A percentile compares a stretch with the other conserved stretches of the same genome.
phyloP scores from a whole-genome alignment of 2,113 vertebrate species.

The Parus major region DNA sequence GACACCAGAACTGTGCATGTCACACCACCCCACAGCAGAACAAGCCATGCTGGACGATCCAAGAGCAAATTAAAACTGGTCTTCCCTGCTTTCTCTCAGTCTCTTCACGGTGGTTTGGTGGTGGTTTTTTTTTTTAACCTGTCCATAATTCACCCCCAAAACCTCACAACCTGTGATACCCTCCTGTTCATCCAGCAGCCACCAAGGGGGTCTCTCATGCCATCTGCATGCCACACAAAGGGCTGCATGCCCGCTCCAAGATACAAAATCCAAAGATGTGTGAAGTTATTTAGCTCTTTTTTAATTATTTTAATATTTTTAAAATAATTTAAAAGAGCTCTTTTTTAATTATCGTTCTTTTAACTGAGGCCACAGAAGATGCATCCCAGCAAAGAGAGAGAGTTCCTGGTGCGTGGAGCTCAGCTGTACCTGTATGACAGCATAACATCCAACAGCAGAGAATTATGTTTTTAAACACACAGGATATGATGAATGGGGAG shows the following conservation, averaged over 20 bases:
- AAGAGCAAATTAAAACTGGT: not conserved
- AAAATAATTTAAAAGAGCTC: too few species aligned
- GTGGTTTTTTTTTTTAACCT: not conserved
- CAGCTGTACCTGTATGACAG: not conserved
- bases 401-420: not conserved
- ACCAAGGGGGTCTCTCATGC: too few species aligned
- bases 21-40: not conserved
- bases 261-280: not conserved
- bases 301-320: too few species aligned
- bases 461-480: not conserved
- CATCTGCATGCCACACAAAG: not conserved
- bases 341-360: not conserved
- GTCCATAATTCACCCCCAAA: not conserved
- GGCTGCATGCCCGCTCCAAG: too few species aligned
- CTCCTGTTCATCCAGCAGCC: not conserved
- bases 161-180: not conserved
- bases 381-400: not conserved
- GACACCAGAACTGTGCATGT: not conserved
- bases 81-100: not conserved
- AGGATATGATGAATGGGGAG: not conserved
- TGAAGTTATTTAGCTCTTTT: not conserved
- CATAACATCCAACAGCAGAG: not conserved
- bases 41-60: not conserved
- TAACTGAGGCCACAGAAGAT: not conserved
- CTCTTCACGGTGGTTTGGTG: not conserved